phyloP scores from a whole-genome alignment of 2,797 vertebrate genomes.

The Rhinella marina region DNA sequence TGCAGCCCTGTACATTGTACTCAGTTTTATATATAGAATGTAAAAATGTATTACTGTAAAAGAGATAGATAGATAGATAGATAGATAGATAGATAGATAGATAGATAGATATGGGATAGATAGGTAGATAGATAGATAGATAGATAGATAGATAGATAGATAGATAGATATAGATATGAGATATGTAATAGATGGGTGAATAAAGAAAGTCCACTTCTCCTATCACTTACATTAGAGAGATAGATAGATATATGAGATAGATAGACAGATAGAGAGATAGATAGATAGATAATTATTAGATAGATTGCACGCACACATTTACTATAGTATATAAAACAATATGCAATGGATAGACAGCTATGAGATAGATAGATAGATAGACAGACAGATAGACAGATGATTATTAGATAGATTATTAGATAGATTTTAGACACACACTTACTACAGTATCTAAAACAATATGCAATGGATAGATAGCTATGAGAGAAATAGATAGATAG shows the following conservation, averaged over 20 bases:
- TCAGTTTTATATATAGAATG: too few species aligned
- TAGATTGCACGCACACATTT: background rate
- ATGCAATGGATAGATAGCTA: background rate
- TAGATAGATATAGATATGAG: conserved; percentile 13
- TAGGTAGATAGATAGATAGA: background rate
- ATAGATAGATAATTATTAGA: background rate
- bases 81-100: background rate
- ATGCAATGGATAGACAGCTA: background rate
- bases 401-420: background rate
- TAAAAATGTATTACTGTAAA: too few species aligned
- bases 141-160: background rate
- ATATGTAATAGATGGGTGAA: background rate
- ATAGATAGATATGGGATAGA: background rate
- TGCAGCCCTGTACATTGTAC: background rate
- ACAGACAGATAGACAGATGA: background rate
- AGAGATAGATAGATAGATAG: background rate
- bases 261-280: background rate
- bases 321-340: background rate
- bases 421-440: background rate
- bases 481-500: background rate
- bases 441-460: background rate
- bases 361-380: background rate
- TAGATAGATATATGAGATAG: background rate
- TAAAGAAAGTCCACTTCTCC: too few species aligned
- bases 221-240: background rate